Percentiles rank a stretch among this genome's conserved stretches.
Evolutionary conservation across 2,113 vertebrate species (phyloP).

Genomic region (Rafetus swinhoei): DNA sequence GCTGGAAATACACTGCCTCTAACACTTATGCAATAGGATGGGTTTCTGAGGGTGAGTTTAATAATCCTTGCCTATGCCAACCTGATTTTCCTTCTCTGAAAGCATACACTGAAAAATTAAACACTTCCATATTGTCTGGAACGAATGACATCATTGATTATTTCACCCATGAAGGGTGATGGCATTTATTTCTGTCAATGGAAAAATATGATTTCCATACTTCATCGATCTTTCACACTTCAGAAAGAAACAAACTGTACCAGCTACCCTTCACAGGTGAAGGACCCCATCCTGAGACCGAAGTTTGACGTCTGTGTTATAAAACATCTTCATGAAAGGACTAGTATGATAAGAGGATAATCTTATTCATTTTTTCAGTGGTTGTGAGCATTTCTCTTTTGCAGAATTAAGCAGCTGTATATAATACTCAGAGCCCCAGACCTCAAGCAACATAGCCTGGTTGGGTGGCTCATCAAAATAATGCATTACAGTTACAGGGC

Average conservation of each 20-base stretch:
- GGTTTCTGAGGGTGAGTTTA: neutral
- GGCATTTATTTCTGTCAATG: neutral
- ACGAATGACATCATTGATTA: neutral
- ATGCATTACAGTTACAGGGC: neutral
- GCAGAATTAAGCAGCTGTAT: rapidly evolving
- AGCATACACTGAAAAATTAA: slow-evolving; percentile 34
- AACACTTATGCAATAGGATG: neutral
- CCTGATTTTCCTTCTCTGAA: slow-evolving; percentile 25
- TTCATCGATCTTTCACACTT: slow-evolving; percentile 20
- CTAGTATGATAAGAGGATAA: neutral
- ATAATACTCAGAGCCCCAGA: neutral
- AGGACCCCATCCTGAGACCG: neutral
- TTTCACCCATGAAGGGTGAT: slow-evolving; percentile 18
- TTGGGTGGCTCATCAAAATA: neutral
- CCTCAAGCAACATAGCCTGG: neutral
- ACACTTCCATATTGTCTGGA: neutral
- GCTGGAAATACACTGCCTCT: neutral
- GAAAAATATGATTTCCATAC: slow-evolving; percentile 34
- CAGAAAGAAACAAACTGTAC: neutral
- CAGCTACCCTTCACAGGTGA: slow-evolving; percentile 15
- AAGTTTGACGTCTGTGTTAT: neutral
- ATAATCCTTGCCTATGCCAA: neutral
- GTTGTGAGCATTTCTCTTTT: neutral
- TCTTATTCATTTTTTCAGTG: neutral
- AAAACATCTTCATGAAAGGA: neutral